phyloP scores from a whole-genome alignment of 2,797 vertebrate species.

The Scolopax rusticola region DNA sequence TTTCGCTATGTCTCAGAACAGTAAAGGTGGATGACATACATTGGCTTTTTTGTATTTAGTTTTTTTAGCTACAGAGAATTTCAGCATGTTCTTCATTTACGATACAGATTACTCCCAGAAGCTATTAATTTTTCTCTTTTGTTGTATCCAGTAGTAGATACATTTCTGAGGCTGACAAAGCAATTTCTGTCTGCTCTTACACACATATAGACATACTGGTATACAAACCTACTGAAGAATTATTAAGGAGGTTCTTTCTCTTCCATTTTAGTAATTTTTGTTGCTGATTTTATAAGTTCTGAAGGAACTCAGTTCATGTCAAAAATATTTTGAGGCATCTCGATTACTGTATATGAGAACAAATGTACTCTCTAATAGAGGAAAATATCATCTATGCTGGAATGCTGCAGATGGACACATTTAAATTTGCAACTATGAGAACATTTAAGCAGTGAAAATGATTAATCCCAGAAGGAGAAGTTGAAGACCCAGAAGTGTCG shows the following conservation, averaged over 20 bases:
- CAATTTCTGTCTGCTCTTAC: background rate
- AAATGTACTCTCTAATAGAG: background rate
- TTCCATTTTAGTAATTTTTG: background rate
- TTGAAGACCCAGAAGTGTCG: background rate
- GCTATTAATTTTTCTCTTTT: background rate
- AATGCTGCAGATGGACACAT: background rate
- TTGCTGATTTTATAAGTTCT: background rate
- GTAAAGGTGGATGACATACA: background rate
- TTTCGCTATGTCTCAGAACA: background rate
- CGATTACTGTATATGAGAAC: rapidly evolving
- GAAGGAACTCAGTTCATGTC: background rate
- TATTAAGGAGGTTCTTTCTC: background rate
- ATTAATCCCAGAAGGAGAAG: background rate
- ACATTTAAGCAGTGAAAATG: background rate
- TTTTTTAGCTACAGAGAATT: background rate
- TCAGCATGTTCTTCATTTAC: background rate
- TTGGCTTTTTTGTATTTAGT: background rate
- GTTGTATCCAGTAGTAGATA: background rate
- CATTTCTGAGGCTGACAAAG: background rate
- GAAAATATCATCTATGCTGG: background rate
- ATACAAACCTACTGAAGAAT: background rate
- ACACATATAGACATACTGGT: background rate
- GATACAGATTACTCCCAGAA: background rate
- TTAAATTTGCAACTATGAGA: background rate
- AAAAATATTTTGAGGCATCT: background rate